Base-by-base conservation (phyloP, 2,797 vertebrate genomes). In the Syngnathus acus region DNA sequence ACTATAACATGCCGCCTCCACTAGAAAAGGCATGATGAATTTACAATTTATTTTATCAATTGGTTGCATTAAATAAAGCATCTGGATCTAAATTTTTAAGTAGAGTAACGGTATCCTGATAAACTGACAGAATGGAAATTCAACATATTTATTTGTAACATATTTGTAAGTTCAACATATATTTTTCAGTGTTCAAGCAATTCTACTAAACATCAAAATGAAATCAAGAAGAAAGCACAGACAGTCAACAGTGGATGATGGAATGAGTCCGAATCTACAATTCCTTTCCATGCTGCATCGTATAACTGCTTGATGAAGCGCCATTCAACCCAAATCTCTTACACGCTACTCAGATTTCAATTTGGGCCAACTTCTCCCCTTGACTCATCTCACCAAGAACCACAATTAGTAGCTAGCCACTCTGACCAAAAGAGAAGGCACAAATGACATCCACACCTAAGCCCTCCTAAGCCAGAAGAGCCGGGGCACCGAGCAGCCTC, bases 271-370 rank as follows among this genome's bases (percentile, higher is more conserved):
- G 19, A 66, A 43, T 14, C 43, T 23, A 57, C 26, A 57, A 66
- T 50, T 40, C 14, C 53, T 57, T 45, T 51, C 32, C 47, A 45
- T 78, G 82, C 65, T 72, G 74, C 73, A 79, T 78, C 76, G 82
- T 82, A 73, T 78, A 84, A 80, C 70, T 66, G 71, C 71, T 72
- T 59, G 72, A 74, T 66, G 61, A 75, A 75, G 72, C 77, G 68
- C 70, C 84, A 78, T 75, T 79, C 65, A 47, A 39, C 66, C 65
- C 19, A 37, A 84, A 76, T 84, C 83, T 84, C 83, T 82, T 90
- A 92, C 89, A 92, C 87, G 88, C 86, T 83, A 60, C 79, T 87
- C 80, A 87, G 88, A 89, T 92, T 92, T 91, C 89, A 91, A 92
- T 92, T 92, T 90, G 67, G 84, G 78, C 76, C 83, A 62, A 87